phyloP scores from a whole-genome alignment of 2,113 vertebrate species.

The Hiodon alosoides region DNA sequence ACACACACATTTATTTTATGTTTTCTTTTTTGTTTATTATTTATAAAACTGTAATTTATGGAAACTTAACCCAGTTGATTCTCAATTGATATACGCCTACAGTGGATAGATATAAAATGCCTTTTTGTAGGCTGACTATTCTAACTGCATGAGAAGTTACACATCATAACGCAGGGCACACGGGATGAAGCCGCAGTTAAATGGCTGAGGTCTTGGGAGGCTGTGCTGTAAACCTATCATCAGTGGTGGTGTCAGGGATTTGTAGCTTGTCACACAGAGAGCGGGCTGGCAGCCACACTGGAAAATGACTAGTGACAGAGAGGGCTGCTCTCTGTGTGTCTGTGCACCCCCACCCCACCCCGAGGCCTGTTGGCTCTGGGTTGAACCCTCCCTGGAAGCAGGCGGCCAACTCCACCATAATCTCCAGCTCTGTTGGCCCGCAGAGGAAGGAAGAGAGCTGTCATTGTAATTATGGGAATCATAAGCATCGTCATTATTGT shows the following conservation, averaged over 20 bases:
- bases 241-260: conserved; percentile 67
- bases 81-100: too few species aligned
- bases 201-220: conserved; percentile 58
- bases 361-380: conserved; percentile 43
- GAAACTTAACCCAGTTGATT: too few species aligned
- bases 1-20: too few species aligned
- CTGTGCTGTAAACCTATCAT: conserved; percentile 66
- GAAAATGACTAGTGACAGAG: conserved; percentile 59
- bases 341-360: conserved; percentile 22
- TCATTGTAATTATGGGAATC: neutral
- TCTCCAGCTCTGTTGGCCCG: conserved; percentile 40
- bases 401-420: conserved; percentile 37
- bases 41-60: too few species aligned
- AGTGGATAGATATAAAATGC: too few species aligned
- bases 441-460: conserved; percentile 40
- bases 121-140: neutral
- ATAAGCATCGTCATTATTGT: neutral
- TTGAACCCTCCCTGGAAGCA: conserved; percentile 40
- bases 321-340: conserved; percentile 37
- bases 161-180: neutral
- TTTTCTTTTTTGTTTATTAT: too few species aligned
- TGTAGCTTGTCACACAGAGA: conserved; percentile 65
- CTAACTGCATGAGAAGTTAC: neutral
- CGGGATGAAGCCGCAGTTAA: conserved; percentile 8
- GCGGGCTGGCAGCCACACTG: conserved; percentile 54